phyloP scores from a whole-genome alignment of 2,797 vertebrate genomes.

The Melanotaenia trifasciata region DNA sequence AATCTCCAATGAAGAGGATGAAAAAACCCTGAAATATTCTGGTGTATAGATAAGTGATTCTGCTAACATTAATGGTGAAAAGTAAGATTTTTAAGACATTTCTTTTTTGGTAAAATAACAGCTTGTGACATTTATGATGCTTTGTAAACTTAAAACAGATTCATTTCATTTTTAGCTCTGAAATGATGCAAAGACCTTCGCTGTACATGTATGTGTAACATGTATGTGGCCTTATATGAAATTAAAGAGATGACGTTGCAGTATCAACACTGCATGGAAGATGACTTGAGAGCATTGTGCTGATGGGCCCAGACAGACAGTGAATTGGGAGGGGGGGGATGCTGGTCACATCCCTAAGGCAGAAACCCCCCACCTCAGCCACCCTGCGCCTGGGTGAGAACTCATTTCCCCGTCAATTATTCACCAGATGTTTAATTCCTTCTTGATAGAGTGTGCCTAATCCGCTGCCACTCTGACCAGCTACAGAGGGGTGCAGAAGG shows the following conservation, averaged over 20 bases:
- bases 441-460: constrained; percentile 84
- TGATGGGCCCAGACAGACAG: constrained; percentile 38
- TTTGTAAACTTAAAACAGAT: neutral
- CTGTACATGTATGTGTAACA: neutral
- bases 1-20: neutral
- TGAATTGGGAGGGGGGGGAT: neutral
- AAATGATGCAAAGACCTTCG: neutral
- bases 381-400: constrained; percentile 72
- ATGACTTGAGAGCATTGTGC: constrained; percentile 8
- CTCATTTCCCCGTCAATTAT: constrained; percentile 85
- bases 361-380: constrained; percentile 34
- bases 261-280: constrained; percentile 1
- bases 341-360: constrained; percentile 64
- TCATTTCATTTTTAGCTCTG: neutral
- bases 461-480: constrained; percentile 76
- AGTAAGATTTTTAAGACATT: no score
- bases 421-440: constrained; percentile 86
- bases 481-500: constrained; percentile 15
- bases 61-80: neutral
- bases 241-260: constrained; percentile 14
- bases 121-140: neutral
- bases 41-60: neutral
- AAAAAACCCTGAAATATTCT: neutral
- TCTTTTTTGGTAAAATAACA: no score
- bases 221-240: neutral